A percentile compares a stretch with the other conserved stretches of the same genome.
These are phyloP conservation scores for Spea bombifrons DNA, from an alignment of 2,113 vertebrate genomes.

Conservation along the genomic window DNA sequence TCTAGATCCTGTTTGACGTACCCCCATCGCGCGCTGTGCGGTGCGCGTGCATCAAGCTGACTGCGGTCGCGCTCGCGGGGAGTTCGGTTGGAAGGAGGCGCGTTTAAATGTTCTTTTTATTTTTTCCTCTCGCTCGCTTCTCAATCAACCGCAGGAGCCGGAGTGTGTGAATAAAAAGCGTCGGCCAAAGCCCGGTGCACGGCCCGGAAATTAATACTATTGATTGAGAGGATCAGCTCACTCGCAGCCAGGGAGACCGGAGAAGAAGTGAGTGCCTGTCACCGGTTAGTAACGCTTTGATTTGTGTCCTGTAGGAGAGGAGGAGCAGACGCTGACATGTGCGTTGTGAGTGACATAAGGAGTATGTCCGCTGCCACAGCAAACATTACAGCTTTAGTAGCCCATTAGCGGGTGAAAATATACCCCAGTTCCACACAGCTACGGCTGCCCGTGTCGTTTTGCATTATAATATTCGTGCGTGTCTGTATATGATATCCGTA, in stretches of 20 bases:
- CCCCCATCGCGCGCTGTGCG: neutral
- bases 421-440: too few relatives aligned
- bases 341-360: neutral
- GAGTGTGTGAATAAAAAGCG: neutral
- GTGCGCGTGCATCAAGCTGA: conserved; percentile 9
- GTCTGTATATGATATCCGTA: too few relatives aligned
- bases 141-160: neutral
- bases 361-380: too few relatives aligned
- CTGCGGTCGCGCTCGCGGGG: conserved; percentile 25
- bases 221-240: neutral
- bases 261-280: conserved; percentile 36
- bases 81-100: conserved; percentile 21
- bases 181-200: neutral
- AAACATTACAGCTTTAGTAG: too few relatives aligned
- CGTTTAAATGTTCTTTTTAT: conserved; percentile 8
- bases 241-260: neutral
- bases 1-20: neutral
- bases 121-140: neutral
- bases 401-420: too few relatives aligned
- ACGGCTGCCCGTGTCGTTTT: too few relatives aligned
- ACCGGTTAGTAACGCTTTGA: conserved; percentile 26
- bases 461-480: too few relatives aligned
- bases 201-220: neutral
- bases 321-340: conserved; percentile 22
- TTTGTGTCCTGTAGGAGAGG: conserved; percentile 20